phyloP scores from a whole-genome alignment of 2,797 vertebrate genomes.

The Arrhamphus sclerolepis region DNA sequence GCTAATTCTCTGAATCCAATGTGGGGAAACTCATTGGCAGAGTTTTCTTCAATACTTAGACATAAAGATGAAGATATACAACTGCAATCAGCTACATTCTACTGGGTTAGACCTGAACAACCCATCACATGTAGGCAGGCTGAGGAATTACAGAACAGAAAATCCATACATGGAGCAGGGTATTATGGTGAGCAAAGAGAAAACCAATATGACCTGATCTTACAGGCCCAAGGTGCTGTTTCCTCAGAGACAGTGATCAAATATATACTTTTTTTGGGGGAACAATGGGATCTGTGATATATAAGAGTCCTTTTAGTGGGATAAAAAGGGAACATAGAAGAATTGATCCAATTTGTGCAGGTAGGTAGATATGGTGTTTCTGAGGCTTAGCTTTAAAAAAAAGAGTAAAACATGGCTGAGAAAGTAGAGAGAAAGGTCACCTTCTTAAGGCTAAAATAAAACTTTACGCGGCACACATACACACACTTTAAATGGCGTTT shows the following conservation, averaged over 20 bases:
- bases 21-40: constrained; percentile 45
- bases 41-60: constrained; percentile 44
- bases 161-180: constrained; percentile 70
- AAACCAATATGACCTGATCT: constrained; percentile 55
- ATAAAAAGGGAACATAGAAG: constrained; percentile 49
- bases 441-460: constrained; percentile 58
- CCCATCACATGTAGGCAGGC: constrained; percentile 68
- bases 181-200: constrained; percentile 54
- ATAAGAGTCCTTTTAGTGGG: constrained; percentile 41
- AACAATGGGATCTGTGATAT: constrained; percentile 41
- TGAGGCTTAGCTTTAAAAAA: constrained; percentile 17
- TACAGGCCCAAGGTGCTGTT: constrained; percentile 44
- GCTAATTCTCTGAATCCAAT: constrained; percentile 52
- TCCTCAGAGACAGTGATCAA: constrained; percentile 30
- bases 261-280: constrained; percentile 38
- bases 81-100: constrained; percentile 63
- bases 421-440: constrained; percentile 59
- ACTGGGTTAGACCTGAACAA: constrained; percentile 67
- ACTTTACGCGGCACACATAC: constrained; percentile 39
- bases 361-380: constrained; percentile 20
- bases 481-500: constrained; percentile 46
- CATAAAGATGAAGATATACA: constrained; percentile 68
- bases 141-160: constrained; percentile 67
- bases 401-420: constrained; percentile 27
- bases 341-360: constrained; percentile 55